Evolutionary conservation across 2,113 vertebrate genomes (phyloP).

Genomic region (Conger conger): DNA sequence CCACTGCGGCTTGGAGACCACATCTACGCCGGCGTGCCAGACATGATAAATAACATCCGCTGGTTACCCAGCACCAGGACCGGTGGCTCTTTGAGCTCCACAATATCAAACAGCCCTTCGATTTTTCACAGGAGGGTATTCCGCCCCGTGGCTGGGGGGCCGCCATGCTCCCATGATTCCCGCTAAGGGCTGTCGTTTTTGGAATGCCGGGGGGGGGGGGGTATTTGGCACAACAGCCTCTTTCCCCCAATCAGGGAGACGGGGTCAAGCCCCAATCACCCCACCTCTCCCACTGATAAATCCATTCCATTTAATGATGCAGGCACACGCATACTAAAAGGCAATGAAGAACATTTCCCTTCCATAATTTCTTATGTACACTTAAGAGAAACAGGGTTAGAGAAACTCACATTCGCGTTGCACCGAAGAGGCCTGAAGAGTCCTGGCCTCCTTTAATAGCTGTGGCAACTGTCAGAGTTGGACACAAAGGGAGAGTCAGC

Average conservation of each 20-base stretch:
- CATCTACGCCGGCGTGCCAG: background rate
- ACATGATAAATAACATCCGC: slow-evolving; percentile 17
- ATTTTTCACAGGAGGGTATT: slow-evolving; percentile 20
- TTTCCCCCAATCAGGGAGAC: background rate
- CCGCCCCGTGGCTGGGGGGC: background rate
- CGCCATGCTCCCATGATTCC: slow-evolving; percentile 9
- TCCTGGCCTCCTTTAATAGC: background rate
- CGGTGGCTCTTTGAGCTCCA: slow-evolving; percentile 4
- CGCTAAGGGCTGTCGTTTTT: slow-evolving; percentile 18
- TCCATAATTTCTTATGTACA: background rate
- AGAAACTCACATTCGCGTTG: no score
- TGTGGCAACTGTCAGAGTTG: slow-evolving; percentile 18
- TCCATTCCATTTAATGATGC: slow-evolving; percentile 4
- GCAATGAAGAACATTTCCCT: background rate
- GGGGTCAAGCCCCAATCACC: slow-evolving; percentile 8
- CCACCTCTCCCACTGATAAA: no score
- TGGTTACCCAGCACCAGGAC: background rate
- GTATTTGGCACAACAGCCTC: no score
- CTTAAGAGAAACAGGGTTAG: no score
- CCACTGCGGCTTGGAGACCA: background rate
- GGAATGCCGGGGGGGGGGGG: background rate
- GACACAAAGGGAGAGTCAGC: slow-evolving; percentile 27
- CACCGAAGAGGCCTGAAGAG: no score
- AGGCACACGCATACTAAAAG: background rate
- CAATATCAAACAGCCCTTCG: slow-evolving; percentile 10